Conservation (phyloP, 2,888 invertebrate species). For the Metacarcinus magister region DNA sequence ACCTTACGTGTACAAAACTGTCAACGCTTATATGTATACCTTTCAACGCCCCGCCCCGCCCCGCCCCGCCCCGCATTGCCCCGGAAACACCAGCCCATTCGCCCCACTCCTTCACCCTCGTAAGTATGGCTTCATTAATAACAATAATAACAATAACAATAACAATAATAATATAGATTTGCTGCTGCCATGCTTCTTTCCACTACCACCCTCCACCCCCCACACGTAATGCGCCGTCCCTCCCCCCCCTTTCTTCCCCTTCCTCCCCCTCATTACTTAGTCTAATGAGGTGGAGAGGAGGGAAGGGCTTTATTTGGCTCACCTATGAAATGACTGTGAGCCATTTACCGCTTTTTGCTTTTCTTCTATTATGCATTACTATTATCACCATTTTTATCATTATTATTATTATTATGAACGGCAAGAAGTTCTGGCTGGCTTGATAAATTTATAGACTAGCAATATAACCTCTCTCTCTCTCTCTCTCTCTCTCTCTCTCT, state of each 20-base stretch:
- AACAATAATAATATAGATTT: not conserved
- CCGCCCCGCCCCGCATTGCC: not conserved
- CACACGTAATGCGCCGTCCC: no score
- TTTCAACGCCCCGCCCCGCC: not conserved
- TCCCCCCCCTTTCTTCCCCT: not conserved
- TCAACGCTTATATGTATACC: not conserved
- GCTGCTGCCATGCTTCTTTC: not conserved
- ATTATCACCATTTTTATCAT: conserved; percentile 12
- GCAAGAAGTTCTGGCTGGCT: not conserved
- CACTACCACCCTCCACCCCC: not conserved
- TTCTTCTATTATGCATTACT: not conserved
- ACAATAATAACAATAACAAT: not conserved
- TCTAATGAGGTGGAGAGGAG: not conserved
- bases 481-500: conserved; percentile 50
- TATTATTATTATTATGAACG: not conserved
- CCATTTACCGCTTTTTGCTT: not conserved
- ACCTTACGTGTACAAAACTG: not conserved
- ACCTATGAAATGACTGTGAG: conserved; percentile 11
- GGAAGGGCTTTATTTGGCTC: not conserved
- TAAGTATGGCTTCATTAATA: conserved; percentile 31
- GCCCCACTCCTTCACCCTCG: not conserved
- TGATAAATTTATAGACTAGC: not conserved
- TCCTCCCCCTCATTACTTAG: not conserved
- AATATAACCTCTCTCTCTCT: not conserved
- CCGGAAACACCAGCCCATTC: conserved; percentile 34